Conservation (phyloP, 53 echinoderm and acorn worm genomes). For the Holothuria leucospilota region DNA sequence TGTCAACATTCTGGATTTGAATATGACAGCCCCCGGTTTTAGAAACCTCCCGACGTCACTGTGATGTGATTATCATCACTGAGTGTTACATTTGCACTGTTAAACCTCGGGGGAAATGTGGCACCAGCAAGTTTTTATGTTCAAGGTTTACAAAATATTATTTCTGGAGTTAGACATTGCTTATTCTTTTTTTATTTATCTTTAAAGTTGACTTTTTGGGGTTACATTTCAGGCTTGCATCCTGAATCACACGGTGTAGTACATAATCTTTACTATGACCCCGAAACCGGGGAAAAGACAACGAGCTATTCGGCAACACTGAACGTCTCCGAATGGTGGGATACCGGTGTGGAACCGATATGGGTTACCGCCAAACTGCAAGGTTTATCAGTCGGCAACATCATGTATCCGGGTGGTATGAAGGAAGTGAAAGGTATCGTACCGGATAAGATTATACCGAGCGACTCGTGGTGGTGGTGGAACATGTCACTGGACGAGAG, state of each 20-base stretch:
- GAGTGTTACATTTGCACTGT: too few relatives aligned
- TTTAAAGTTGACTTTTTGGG: too few relatives aligned
- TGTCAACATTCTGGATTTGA: too few relatives aligned
- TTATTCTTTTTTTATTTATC: too few relatives aligned
- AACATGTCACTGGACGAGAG: constrained; percentile 59
- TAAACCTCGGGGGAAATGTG: too few relatives aligned
- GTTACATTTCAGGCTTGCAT: constrained; percentile 54
- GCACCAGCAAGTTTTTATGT: too few relatives aligned
- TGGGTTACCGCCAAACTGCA: constrained; percentile 83
- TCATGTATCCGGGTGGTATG: constrained; percentile 82
- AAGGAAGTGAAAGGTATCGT: constrained; percentile 68
- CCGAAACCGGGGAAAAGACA: constrained; percentile 54
- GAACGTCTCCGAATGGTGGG: constrained; percentile 76
- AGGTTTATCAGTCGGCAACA: constrained; percentile 71
- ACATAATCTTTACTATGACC: constrained; percentile 68
- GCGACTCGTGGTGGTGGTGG: constrained; percentile 64
- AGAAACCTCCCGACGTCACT: too few relatives aligned
- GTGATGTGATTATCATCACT: too few relatives aligned
- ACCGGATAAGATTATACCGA: constrained; percentile 69
- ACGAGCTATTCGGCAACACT: constrained; percentile 66
- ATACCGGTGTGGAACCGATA: constrained; percentile 75
- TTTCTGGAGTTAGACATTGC: too few relatives aligned
- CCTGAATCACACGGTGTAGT: constrained; percentile 77
- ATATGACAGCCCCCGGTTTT: too few relatives aligned
- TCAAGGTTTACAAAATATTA: too few relatives aligned